These are phyloP conservation scores for Neodiprion fabricii DNA, from an alignment of 1,140 invertebrate species.

Conservation along the genomic window DNA sequence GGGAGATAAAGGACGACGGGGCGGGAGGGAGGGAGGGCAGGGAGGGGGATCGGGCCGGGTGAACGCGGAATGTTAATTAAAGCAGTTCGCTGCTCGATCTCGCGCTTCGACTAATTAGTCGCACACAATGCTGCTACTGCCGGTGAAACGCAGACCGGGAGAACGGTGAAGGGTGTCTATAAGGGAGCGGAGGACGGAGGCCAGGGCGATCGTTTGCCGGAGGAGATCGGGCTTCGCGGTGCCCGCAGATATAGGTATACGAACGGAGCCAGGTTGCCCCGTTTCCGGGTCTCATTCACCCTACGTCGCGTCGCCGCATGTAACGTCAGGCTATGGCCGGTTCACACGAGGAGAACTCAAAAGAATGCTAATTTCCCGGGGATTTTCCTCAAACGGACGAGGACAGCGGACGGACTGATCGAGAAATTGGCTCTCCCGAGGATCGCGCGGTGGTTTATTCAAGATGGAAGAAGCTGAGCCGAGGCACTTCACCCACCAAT, in stretches of 20 bases:
- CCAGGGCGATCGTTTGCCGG: slow-evolving; percentile 35
- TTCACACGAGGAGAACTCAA: slow-evolving; percentile 7
- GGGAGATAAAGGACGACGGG: background rate
- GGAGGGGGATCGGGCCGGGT: slow-evolving; percentile 26
- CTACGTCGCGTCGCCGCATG: background rate
- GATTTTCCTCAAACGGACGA: slow-evolving; percentile 25
- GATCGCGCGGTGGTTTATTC: background rate
- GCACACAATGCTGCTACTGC: slow-evolving; percentile 50
- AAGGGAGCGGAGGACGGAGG: slow-evolving; percentile 11
- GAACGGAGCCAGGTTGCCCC: background rate
- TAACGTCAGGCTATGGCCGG: background rate
- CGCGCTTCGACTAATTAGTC: slow-evolving; percentile 61
- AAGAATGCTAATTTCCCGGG: slow-evolving; percentile 58
- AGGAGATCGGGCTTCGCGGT: too few species aligned
- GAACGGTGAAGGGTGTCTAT: slow-evolving; percentile 21
- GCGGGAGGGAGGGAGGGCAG: background rate
- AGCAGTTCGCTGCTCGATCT: slow-evolving; percentile 59
- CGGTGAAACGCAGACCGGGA: slow-evolving; percentile 24
- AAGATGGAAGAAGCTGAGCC: background rate
- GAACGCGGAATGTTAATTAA: slow-evolving; percentile 62
- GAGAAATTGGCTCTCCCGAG: slow-evolving; percentile 29
- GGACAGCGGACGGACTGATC: slow-evolving; percentile 27
- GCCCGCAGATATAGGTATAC: background rate
- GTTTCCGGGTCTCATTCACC: background rate
- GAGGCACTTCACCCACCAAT: background rate